phyloP scores from a whole-genome alignment of 2,113 vertebrate genomes.

The Rhynchopsitta pachyrhyncha region DNA sequence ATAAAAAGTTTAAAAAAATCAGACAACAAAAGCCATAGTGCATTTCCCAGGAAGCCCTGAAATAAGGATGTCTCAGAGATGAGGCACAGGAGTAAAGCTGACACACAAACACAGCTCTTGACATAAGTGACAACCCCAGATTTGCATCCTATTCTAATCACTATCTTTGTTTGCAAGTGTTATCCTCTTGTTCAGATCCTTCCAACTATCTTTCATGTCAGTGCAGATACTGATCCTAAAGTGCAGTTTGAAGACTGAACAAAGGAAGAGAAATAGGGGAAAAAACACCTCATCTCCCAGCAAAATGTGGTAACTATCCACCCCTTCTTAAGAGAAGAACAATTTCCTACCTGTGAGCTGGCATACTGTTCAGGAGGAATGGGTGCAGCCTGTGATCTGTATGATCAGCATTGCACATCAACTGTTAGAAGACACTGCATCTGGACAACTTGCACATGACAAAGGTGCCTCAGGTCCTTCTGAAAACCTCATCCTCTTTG shows the following conservation, averaged over 20 bases:
- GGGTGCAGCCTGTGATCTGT: rapidly evolving
- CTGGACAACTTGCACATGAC: not conserved
- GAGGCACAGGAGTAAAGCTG: not conserved
- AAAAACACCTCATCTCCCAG: not conserved
- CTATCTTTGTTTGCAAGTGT: not conserved
- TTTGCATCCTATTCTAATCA: not conserved
- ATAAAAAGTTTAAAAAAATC: not conserved
- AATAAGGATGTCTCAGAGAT: not conserved
- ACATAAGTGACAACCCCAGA: not conserved
- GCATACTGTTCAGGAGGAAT: rapidly evolving
- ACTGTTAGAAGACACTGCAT: not conserved
- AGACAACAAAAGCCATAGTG: not conserved
- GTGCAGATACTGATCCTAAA: not conserved
- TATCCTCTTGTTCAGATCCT: not conserved
- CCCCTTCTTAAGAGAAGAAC: not conserved
- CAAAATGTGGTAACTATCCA: not conserved
- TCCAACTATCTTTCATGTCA: not conserved
- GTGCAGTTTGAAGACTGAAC: not conserved
- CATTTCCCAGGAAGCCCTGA: not conserved
- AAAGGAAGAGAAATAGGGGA: not conserved
- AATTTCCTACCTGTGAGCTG: not conserved
- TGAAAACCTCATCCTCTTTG: not conserved
- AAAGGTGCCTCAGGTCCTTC: not conserved
- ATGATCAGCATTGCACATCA: rapidly evolving
- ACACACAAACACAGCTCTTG: not conserved